Evolutionary conservation across 2,797 vertebrate species (phyloP).

Genomic region (Echiichthys vipera): DNA sequence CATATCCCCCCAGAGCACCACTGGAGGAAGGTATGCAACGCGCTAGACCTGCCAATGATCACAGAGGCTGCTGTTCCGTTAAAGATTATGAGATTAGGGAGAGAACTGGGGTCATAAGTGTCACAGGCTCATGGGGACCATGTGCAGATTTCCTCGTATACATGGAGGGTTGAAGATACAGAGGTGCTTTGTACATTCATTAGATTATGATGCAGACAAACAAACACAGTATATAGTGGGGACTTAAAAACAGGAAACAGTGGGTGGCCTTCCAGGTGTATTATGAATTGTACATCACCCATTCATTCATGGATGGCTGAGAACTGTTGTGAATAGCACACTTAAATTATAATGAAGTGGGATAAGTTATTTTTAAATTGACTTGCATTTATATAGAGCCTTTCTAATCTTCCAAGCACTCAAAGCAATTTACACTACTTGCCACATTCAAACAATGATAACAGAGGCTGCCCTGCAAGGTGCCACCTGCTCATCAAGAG

Average conservation of each 20-base stretch:
- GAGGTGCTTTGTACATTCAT: slow-evolving; percentile 68
- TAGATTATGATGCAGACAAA: slow-evolving; percentile 61
- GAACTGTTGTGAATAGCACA: slow-evolving; percentile 25
- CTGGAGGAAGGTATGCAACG: slow-evolving; percentile 65
- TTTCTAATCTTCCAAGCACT: no score
- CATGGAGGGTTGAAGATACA: slow-evolving; percentile 37
- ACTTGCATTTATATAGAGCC: no score
- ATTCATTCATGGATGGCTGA: slow-evolving; percentile 24
- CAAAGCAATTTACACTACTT: no score
- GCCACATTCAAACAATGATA: no score
- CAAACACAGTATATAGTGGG: slow-evolving; percentile 43
- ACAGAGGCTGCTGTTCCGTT: slow-evolving; percentile 74
- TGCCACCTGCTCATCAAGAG: no score
- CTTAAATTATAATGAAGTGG: neutral
- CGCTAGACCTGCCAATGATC: slow-evolving; percentile 69
- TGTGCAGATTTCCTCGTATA: slow-evolving; percentile 39
- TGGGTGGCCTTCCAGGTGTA: slow-evolving; percentile 60
- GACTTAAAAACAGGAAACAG: slow-evolving; percentile 49
- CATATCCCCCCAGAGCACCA: slow-evolving; percentile 41
- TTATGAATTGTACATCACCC: slow-evolving; percentile 15
- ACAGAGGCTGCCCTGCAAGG: no score
- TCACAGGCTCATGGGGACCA: slow-evolving; percentile 47
- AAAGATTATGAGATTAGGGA: slow-evolving; percentile 78
- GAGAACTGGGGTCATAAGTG: slow-evolving; percentile 58
- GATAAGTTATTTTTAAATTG: slow-evolving; percentile 3